Evolutionary conservation across 2,888 invertebrate genomes (phyloP), one percentile per base, ranked within the genome.

Genomic region (Nephrotoma appendiculata): DNA sequence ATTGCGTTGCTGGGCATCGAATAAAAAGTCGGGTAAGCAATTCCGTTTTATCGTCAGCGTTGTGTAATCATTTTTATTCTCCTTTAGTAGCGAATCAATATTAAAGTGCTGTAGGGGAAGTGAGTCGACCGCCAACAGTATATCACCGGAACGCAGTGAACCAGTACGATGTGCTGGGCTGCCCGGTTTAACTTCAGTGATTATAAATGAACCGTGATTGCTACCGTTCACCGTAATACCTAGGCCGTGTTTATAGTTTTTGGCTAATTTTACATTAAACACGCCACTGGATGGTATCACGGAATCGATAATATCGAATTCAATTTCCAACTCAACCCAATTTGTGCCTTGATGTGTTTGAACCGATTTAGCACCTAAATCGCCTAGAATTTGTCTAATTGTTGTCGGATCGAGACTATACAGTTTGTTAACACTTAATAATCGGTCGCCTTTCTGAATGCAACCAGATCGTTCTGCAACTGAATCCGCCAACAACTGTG

Each of bases 111-210:
- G 96, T 88, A 97, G 92, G 0, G 95, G 95, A 89, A 97, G 95
- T 88, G 96, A 95, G 90, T 98, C 97, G 87, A 98, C 97, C 0
- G 97, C 96, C 12, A 98, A 91, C 0, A 98, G 92, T 87, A 96
- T 95, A 90, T 98, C 98, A 0, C 98, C 98, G 0, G 96, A 94
- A 31, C 96, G 94, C 57, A 98, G 92, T 0, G 97, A 96, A 1
- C 98, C 98, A 41, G 96, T 96, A 84, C 97, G 93, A 92, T 98
- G 97, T 0, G 98, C 98, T 0, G 96, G 95, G 52, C 98, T 98
- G 9, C 98, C 98, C 84, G 96, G 94, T 87, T 96, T 95, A 12
- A 99, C 96, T 89, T 98, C 97, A 0, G 97, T 95, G 89, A 98
- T 97, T 85, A 96, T 93, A 91, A 97, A 94, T 0, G 97, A 90